Evolutionary conservation across 2,113 vertebrate genomes (phyloP), one percentile per base, ranked within the genome.

Genomic region (Mellivora capensis): DNA sequence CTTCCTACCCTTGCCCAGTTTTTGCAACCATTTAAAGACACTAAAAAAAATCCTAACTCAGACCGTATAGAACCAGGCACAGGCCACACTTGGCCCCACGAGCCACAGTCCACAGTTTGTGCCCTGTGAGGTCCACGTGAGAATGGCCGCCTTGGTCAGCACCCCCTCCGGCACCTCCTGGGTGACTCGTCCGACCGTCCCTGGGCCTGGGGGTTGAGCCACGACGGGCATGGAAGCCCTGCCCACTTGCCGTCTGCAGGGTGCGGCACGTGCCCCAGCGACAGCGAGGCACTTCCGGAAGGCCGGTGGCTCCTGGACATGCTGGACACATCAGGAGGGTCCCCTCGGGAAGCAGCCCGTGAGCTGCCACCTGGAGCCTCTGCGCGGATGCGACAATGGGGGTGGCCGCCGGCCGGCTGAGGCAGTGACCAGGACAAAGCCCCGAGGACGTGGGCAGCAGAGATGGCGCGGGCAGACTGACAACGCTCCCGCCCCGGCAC

Each of bases 201-300:
- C 74, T 18, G 80, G 81, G 4, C 44, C 0, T 17, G 49, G 14
- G 39, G 20, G 13, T 3, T 0, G 27, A 7, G 25, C 8, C 59
- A 27, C 42, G 15, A 5, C 1, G 3, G 15, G 29, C 18, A 0
- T 0, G 1, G 13, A 1, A 9, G 17, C 37, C 34, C 37, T 21
- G 2, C 20, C 67, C 42, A 0, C 5, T 3, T 0, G 15, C 3
- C 0, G 8, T 13, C 0, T 0, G 1, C 14, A 0, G 0, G 3
- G 10, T 3, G 1, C 37, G 2, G 18, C 10, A 3, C 7, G 18
- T 3, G 3, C 14, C 4, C 12, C 14, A 21, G 27, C 39, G 31
- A 3, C 7, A 23, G 39, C 9, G 2, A 14, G 20, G 47, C 4
- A 4, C 6, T 6, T 15, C 34, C 11, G 1, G 62, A 27, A 3